Base-by-base conservation (phyloP, 2,797 vertebrate genomes). In the Phrynocephalus forsythii region DNA sequence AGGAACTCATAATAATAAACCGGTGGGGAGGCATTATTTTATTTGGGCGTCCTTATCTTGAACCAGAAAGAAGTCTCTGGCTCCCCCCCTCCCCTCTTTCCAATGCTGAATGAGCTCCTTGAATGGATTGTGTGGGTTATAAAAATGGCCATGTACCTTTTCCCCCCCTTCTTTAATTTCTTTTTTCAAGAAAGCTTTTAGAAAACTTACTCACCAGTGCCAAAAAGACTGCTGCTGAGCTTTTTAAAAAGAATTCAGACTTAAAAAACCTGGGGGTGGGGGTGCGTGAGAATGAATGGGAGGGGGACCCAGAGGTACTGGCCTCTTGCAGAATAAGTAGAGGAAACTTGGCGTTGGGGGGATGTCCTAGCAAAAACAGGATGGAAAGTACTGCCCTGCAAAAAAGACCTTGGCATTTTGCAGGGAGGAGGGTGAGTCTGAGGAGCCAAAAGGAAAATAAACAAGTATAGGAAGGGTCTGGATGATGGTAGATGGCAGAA, bases 221-320 rank as follows among this genome's bases (percentile, higher is more conserved):
- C 86, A 24, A 56, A 71, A 82, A 50, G 18, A 81, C 16, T 38
- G 72, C n/a, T 20, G 15, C n/a, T n/a, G 13, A 73, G 69, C 10
- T 50, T 52, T 24, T 72, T 33, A 50, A 24, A 69, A 68, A 60
- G 63, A 83, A 44, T 83, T 52, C 26, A 50, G 16, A 6, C 52
- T 72, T 50, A 26, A 66, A 81, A 89, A 85, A 83, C 82, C 87
- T 33, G 48, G 28, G 69, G 9, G 86, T n/a, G 16, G 28, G 38
- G 50, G 86, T 48, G 1, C 20, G 10, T 4, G 71, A 56, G 69
- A 69, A 79, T 83, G 92, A 92, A 92, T n/a, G 92, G 90, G 87
- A 92, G 20, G 13, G 2, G 1, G n/a, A 78, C 7, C 13, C 2
- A 81, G 52, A 44, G 91, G 76, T 38, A 87, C 82, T 86, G 89